A percentile compares a stretch with the other conserved stretches of the same genome.
Evolutionary conservation across 1,140 invertebrate species (phyloP).

Genomic region (Atta cephalotes): DNA sequence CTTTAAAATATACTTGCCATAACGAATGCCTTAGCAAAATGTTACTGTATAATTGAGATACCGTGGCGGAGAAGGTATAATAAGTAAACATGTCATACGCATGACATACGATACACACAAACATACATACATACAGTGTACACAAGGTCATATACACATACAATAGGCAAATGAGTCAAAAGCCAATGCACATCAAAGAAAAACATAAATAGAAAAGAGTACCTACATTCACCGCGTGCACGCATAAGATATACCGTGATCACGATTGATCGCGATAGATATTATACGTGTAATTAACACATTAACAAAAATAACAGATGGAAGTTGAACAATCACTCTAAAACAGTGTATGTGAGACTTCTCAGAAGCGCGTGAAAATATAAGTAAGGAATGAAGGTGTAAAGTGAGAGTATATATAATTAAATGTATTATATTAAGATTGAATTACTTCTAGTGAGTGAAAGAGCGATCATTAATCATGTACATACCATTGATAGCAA

Average conservation of each 20-base stretch:
- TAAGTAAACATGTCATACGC: slow-evolving; percentile 55
- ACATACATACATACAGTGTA: slow-evolving; percentile 12
- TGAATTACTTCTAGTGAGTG: slow-evolving; percentile 65
- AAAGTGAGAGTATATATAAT: slow-evolving; percentile 75
- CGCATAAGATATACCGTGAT: slow-evolving; percentile 52
- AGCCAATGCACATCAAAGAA: slow-evolving; percentile 76
- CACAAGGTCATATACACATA: slow-evolving; percentile 47
- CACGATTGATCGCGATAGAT: slow-evolving; percentile 17
- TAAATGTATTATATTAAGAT: slow-evolving; percentile 76
- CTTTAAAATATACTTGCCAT: slow-evolving; percentile 77
- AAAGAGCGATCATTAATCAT: slow-evolving; percentile 72
- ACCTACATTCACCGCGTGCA: slow-evolving; percentile 36
- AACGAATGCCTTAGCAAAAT: slow-evolving; percentile 76
- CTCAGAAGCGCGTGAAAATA: slow-evolving; percentile 71
- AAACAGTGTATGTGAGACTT: slow-evolving; percentile 66
- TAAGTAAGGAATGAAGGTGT: slow-evolving; percentile 66
- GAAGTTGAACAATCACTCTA: slow-evolving; percentile 42
- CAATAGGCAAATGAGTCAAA: slow-evolving; percentile 61
- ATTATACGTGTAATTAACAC: slow-evolving; percentile 21
- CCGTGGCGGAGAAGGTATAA: slow-evolving; percentile 62
- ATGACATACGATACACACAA: slow-evolving; percentile 49
- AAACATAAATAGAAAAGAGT: slow-evolving; percentile 70
- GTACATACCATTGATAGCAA: slow-evolving; percentile 77
- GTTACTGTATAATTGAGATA: slow-evolving; percentile 74
- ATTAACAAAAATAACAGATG: slow-evolving; percentile 27